phyloP scores from a whole-genome alignment of 1,140 invertebrate species.

The Drosophila subobscura region DNA sequence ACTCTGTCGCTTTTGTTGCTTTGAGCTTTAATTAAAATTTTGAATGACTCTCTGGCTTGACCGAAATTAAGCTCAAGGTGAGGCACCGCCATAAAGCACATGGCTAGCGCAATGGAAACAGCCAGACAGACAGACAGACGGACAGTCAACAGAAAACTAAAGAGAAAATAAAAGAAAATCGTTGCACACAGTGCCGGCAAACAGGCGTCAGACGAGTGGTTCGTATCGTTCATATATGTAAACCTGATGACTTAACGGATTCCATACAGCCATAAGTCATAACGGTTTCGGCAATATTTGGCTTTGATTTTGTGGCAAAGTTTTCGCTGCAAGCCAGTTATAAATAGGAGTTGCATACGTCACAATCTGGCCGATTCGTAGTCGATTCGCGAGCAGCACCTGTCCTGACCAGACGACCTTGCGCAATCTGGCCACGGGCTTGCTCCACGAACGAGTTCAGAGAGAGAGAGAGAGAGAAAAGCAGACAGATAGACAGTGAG shows the following conservation, averaged over 20 bases:
- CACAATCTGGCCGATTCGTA: constrained; percentile 60
- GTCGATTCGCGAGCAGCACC: constrained; percentile 49
- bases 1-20: constrained; percentile 8
- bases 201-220: constrained; percentile 3
- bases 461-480: constrained; percentile 10
- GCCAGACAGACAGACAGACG: neutral
- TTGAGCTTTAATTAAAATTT: constrained; percentile 68
- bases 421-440: constrained; percentile 64
- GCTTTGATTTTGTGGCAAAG: constrained; percentile 43
- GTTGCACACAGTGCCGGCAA: constrained; percentile 6
- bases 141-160: constrained; percentile 14
- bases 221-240: constrained; percentile 24
- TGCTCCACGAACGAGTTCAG: constrained; percentile 51
- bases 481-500: neutral
- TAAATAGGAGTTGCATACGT: constrained; percentile 31
- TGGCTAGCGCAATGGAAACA: constrained; percentile 1
- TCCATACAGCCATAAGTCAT: constrained; percentile 53
- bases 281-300: constrained; percentile 62
- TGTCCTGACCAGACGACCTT: constrained; percentile 80
- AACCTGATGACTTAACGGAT: constrained; percentile 41
- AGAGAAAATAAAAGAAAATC: constrained; percentile 65
- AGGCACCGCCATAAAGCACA: constrained; percentile 24
- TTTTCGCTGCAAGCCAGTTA: constrained; percentile 21
- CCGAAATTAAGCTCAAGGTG: constrained; percentile 81
- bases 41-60: constrained; percentile 66